Percentiles rank a stretch among this genome's conserved stretches.
phyloP scores from a whole-genome alignment of 2,888 invertebrate genomes.

The Caenorhabditis sp. region DNA sequence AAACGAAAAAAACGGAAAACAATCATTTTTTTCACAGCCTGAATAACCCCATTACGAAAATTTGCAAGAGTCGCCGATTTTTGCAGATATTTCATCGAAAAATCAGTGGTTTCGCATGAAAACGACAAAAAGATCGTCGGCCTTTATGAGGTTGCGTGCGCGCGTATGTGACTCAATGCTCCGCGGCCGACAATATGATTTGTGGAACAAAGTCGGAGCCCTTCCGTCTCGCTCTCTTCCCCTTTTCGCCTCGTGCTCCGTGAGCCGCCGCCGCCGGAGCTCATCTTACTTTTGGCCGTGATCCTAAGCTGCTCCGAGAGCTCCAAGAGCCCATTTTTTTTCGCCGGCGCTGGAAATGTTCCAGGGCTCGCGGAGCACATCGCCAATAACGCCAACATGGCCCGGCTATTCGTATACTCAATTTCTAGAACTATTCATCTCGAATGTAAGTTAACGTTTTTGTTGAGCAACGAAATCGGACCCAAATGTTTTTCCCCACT shows the following conservation, averaged over 20 bases:
- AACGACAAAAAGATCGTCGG: no score
- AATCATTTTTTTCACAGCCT: no score
- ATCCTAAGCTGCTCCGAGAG: background rate
- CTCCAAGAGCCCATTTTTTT: background rate
- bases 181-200: conserved; percentile 34
- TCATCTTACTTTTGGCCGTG: conserved; percentile 32
- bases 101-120: no score
- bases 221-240: background rate
- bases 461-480: no score
- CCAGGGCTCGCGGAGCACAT: conserved; percentile 34
- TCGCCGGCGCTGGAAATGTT: conserved; percentile 6
- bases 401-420: conserved; percentile 58
- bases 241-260: background rate
- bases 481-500: no score
- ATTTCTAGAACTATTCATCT: conserved; percentile 51
- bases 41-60: no score
- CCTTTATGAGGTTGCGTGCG: no score
- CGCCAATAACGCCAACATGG: conserved; percentile 40
- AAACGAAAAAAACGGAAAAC: no score
- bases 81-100: no score
- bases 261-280: background rate
- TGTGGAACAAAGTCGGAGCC: conserved; percentile 1
- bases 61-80: no score
- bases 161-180: background rate
- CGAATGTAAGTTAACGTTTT: conserved; percentile 39